These are phyloP conservation scores for Labrus mixtus DNA, from an alignment of 2,113 vertebrate genomes.

Conservation along the genomic window DNA sequence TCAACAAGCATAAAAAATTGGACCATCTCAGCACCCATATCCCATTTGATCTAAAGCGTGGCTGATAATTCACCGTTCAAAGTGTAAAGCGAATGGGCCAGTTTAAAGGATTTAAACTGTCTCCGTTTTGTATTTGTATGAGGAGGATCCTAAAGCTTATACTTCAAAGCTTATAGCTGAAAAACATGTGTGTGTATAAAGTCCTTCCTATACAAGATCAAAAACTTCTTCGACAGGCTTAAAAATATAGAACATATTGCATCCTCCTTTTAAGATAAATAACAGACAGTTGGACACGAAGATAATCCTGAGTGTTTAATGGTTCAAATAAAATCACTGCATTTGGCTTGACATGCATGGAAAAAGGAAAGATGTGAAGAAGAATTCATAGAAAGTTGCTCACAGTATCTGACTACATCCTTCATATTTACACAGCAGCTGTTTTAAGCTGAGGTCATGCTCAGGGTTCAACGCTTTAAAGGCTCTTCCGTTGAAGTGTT, in stretches of 20 bases:
- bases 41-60: constrained; percentile 34
- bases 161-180: constrained; percentile 27
- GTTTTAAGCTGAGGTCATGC: no score
- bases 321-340: no score
- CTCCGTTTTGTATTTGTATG: constrained; percentile 3
- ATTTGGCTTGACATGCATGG: no score
- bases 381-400: no score
- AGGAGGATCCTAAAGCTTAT: constrained; percentile 12
- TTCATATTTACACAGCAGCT: no score
- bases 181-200: constrained; percentile 13
- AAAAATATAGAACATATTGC: not conserved
- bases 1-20: constrained; percentile 10
- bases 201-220: not conserved
- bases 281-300: not conserved
- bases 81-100: constrained; percentile 1
- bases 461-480: no score
- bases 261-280: not conserved
- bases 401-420: no score
- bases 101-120: constrained; percentile 34
- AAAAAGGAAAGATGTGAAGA: no score
- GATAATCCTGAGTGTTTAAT: no score
- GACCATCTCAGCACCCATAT: not conserved
- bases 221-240: not conserved
- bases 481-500: no score
- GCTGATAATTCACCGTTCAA: constrained; percentile 14